phyloP scores from a whole-genome alignment of 2,888 invertebrate genomes.

The Pheosia gnoma region DNA sequence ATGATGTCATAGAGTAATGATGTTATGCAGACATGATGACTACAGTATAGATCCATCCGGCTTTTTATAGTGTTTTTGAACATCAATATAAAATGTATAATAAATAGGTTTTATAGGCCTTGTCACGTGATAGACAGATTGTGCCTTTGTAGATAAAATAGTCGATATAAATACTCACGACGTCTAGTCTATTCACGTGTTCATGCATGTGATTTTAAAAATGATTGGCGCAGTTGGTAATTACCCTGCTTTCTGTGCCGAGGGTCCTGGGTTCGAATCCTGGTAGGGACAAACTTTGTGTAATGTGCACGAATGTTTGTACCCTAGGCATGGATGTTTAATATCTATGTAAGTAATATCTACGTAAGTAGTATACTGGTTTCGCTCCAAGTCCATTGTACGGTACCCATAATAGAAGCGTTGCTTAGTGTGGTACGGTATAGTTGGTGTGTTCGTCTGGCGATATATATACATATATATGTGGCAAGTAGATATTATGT shows the following conservation, averaged over 20 bases:
- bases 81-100: background rate
- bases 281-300: no score
- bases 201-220: background rate
- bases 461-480: background rate
- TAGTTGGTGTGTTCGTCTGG: no score
- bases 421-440: no score
- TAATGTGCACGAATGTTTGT: no score
- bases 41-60: slow-evolving; percentile 14
- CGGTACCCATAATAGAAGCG: no score
- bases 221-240: background rate
- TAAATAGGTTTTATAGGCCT: background rate
- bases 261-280: no score
- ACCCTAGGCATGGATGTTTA: no score
- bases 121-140: background rate
- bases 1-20: slow-evolving; percentile 20
- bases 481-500: background rate
- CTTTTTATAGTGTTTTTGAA: slow-evolving; percentile 16
- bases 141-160: background rate
- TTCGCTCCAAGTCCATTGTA: no score
- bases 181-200: background rate
- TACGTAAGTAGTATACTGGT: no score
- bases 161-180: background rate
- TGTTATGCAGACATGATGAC: slow-evolving; percentile 12
- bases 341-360: no score
- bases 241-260: no score